These are phyloP conservation scores for Amphibalanus amphitrite DNA, from an alignment of 1,140 invertebrate species.

Conservation along the genomic window DNA sequence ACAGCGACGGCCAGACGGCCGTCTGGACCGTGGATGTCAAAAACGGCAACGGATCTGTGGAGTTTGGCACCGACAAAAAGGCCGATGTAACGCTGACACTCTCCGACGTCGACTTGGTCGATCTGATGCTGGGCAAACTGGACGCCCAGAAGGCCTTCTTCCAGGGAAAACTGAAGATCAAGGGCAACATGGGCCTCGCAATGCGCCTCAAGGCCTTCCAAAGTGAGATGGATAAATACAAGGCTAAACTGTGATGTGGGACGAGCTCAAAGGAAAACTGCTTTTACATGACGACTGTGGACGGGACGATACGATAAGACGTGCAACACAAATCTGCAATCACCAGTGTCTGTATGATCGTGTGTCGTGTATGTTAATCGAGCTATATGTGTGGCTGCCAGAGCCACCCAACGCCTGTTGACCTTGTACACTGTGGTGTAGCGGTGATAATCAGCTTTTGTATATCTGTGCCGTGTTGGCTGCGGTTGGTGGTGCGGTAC, in stretches of 20 bases:
- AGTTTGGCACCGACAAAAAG: conserved; percentile 34
- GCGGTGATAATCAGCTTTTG: too few relatives aligned
- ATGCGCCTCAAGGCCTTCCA: conserved; percentile 84
- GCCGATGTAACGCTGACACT: conserved; percentile 82
- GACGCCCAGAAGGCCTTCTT: conserved; percentile 95
- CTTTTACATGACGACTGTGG: too few relatives aligned
- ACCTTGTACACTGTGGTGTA: too few relatives aligned
- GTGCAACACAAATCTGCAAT: too few relatives aligned
- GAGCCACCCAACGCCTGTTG: too few relatives aligned
- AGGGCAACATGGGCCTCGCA: conserved; percentile 89
- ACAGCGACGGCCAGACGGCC: background rate
- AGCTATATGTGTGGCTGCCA: too few relatives aligned
- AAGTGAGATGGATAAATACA: conserved; percentile 36
- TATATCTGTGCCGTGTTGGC: too few relatives aligned
- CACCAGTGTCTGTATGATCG: too few relatives aligned
- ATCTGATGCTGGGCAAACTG: conserved; percentile 71
- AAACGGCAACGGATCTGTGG: background rate
- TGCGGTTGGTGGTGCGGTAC: too few relatives aligned
- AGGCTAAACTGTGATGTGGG: conserved; percentile 16
- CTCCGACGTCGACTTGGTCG: conserved; percentile 64
- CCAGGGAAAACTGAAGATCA: conserved; percentile 87
- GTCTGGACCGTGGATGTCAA: conserved; percentile 3
- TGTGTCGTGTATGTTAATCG: too few relatives aligned
- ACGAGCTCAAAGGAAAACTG: too few relatives aligned
- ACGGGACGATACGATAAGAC: too few relatives aligned